Base-by-base conservation (phyloP, 2,113 vertebrate genomes). In the Craseonycteris thonglongyai region DNA sequence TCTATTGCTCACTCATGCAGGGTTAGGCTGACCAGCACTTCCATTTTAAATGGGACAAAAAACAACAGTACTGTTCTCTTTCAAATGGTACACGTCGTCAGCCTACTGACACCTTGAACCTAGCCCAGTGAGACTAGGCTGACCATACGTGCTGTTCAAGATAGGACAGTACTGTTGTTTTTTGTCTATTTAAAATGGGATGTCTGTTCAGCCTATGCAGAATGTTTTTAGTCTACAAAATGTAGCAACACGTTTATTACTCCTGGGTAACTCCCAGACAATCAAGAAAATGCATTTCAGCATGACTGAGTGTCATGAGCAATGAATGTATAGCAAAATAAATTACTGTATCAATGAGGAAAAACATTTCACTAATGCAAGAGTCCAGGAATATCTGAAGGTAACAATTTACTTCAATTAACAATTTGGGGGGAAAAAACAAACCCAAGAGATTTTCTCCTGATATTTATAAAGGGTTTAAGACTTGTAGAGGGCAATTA, bases 361-460 rank as follows among this genome's bases (percentile, higher is more conserved):
- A 92, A 97, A 96, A 92, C 51, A 40, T 90, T 95, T 90, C 71
- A 49, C 49, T 93, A 95, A 88, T 94, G 84, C 42, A 85, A 51
- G 58, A 94, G 56, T 71, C 72, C 56, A 93, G 75, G 30, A 89
- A 78, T 85, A 89, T 94, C 68, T 90, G 90, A 96, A 97, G 66
- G 80, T 95, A 95, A 93, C 76, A 88, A 96, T 97, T 96, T 96
- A 95, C 91, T 94, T 96, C 93, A 95, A 96, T 97, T 97, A 97
- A 76, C 90, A 96, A 90, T 92, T 86, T 79, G 38, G 10, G 14
- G 13, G 11, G 7, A 3, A 16, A 13, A 35, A 69, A 18, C 15
- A 22, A 56, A 8, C 4, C 9, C 38, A 47, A 11, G 26, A 87
- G 33, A 54, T 56, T 61, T 16, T 14, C 15, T 16, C 30, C 12